A percentile compares a stretch with the other conserved stretches of the same genome.
Conservation (phyloP, 1,140 invertebrate species). For the honey bee (Apis mellifera) region Amel_HAv3.1 CM009934.2:12218501-12219000, state of each 20-base stretch:
- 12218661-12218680: conserved; percentile 94
- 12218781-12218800: conserved; percentile 95
- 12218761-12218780: conserved; percentile 91
- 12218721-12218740: conserved; percentile 89
- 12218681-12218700: conserved; percentile 93
- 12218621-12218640: conserved; percentile 91
- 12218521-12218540: conserved; percentile 92
- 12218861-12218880: conserved; percentile 92
- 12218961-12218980: no score
- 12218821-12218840: conserved; percentile 91
- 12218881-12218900: conserved; percentile 92
- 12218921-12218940: conserved; percentile 84
- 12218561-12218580: conserved; percentile 92
- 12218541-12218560: conserved; percentile 94
- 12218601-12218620: conserved; percentile 88
- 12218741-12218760: conserved; percentile 97
- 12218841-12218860: conserved; percentile 93
- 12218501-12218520: conserved; percentile 95
- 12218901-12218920: conserved; percentile 89
- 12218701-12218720: conserved; percentile 88
- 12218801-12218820: conserved; percentile 93
- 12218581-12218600: conserved; percentile 87
- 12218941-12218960: no score
- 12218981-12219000: conserved; percentile 70
- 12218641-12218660: conserved; percentile 93